Evolutionary conservation across 2,113 vertebrate species (phyloP), one percentile per base, ranked within the genome.

Genomic region (Varanus salvator): DNA sequence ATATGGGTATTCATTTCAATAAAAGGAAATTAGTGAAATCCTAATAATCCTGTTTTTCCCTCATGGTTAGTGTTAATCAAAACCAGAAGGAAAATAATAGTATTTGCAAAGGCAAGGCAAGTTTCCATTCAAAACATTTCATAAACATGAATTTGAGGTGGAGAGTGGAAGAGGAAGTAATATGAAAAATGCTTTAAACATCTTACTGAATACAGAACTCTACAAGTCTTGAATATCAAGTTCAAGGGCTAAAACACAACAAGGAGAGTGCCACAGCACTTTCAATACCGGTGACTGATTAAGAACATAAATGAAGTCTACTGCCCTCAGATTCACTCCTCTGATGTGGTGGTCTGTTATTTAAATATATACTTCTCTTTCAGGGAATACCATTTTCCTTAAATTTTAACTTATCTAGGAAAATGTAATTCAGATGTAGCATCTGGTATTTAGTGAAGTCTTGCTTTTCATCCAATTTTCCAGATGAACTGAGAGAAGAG

Each of bases 391-490:
- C 38, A 77, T 0, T 1, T 60, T 88, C 91, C 29, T 82, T 90
- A 89, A 57, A 87, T 66, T 90, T 92, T 92, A 78, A 66, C 17
- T 91, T 86, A 76, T 8, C n/a, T 87, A 84, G 90, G 77, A 95
- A 94, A 92, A 91, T 80, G 90, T 87, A 76, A 71, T 90, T 90
- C 75, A 85, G 80, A 87, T 80, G 82, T 27, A 94, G 78, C 54
- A 90, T 93, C 85, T 94, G 87, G 38, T 92, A 77, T 90, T 80
- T 90, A 92, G 93, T 29, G 15, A 95, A 80, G 48, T 87, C 54
- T 90, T 90, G 83, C 85, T 76, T 92, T 85, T 84, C 90, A 90
- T 91, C 54, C 89, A 87, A 60, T 82, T 92, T 92, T 95, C 83
- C 85, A 92, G 60, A 66, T 88, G 87, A 89, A 92, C 44, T 75